Evolutionary conservation across 2,888 invertebrate genomes (phyloP).

Genomic region (Leptopilina syphax): DNA sequence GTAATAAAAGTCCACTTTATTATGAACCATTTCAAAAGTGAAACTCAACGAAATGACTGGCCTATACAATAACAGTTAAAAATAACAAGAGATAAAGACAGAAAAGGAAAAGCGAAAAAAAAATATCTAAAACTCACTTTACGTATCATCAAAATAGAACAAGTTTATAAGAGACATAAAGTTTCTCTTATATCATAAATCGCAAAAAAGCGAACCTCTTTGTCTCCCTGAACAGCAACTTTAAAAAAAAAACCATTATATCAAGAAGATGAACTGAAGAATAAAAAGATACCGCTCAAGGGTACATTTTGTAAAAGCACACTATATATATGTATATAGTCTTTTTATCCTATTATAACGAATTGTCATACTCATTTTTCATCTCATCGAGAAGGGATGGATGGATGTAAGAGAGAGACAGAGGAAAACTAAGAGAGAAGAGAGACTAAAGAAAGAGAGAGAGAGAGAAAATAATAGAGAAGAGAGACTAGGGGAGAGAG

Average conservation of each 20-base stretch:
- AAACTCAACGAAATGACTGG: background rate
- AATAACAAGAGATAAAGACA: constrained; percentile 4
- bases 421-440: background rate
- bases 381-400: background rate
- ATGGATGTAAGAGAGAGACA: background rate
- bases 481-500: no score
- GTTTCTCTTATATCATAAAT: constrained; percentile 11
- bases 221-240: constrained; percentile 8
- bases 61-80: constrained; percentile 9
- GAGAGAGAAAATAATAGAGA: no score
- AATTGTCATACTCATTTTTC: background rate
- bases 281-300: constrained; percentile 10
- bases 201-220: constrained; percentile 14
- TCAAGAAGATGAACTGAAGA: constrained; percentile 11
- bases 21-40: constrained; percentile 8
- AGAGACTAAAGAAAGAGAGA: no score
- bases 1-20: background rate
- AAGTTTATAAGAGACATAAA: constrained; percentile 16
- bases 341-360: background rate
- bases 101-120: background rate
- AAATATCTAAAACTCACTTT: constrained; percentile 1
- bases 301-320: constrained; percentile 6
- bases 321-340: background rate
- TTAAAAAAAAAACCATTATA: constrained; percentile 13
- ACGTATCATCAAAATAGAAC: constrained; percentile 11